A percentile compares a stretch with the other conserved stretches of the same genome.
phyloP scores from a whole-genome alignment of 2,797 vertebrate genomes.

The Numenius phaeopus region DNA sequence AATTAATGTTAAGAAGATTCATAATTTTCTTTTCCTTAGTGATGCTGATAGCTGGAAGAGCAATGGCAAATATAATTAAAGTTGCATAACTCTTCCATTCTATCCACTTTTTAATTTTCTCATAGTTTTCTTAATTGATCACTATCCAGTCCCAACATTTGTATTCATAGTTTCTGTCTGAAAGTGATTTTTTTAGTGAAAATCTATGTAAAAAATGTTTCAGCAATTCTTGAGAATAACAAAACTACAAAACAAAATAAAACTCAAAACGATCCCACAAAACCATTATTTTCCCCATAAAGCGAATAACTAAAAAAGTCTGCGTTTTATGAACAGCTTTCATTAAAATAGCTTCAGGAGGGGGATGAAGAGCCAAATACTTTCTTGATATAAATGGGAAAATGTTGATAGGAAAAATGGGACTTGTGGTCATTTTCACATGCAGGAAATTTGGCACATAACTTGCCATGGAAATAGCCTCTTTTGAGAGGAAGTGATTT shows the following conservation, averaged over 20 bases:
- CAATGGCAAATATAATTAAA: slow-evolving; percentile 8
- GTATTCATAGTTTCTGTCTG: not conserved
- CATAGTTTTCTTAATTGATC: slow-evolving; percentile 6
- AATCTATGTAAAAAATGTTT: slow-evolving; percentile 13
- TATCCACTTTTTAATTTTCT: not conserved
- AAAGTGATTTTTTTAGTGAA: not conserved
- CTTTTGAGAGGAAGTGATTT: not conserved
- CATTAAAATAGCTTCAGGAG: not conserved
- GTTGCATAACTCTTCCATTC: slow-evolving; percentile 31
- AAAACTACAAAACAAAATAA: not conserved
- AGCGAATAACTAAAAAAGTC: not conserved
- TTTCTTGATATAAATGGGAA: not conserved
- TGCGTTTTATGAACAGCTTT: not conserved
- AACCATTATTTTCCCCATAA: not conserved
- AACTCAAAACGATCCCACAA: not conserved
- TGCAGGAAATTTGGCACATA: not conserved
- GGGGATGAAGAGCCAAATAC: not conserved
- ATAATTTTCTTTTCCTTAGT: not conserved
- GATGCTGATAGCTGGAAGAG: slow-evolving; percentile 9
- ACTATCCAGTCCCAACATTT: not conserved
- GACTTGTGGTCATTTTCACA: not conserved
- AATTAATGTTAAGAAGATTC: not conserved
- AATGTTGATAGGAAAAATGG: not conserved
- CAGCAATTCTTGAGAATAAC: slow-evolving; percentile 15
- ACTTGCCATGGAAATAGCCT: not conserved